These are phyloP conservation scores for Xiphorhynchus elegans DNA, from an alignment of 2,113 vertebrate genomes.

Conservation along the genomic window DNA sequence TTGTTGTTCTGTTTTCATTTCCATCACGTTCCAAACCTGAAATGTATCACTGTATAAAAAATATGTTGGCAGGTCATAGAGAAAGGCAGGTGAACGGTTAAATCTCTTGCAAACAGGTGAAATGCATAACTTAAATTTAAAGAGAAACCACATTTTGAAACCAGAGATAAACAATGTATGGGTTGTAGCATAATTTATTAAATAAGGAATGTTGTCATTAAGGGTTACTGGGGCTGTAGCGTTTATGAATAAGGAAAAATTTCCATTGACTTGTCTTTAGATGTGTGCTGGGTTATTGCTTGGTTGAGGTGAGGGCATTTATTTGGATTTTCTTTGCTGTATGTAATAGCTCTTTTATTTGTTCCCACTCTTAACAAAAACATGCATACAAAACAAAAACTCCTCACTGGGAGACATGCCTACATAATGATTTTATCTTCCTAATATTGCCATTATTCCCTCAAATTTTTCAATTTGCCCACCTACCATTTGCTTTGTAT, in stretches of 20 bases:
- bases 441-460: not conserved
- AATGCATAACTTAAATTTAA: not conserved
- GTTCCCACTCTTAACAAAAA: not conserved
- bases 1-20: constrained; percentile 32
- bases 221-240: not conserved
- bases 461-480: not conserved
- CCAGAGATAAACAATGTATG: not conserved
- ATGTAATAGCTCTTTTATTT: not conserved
- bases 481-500: not conserved
- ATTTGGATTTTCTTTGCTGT: not conserved
- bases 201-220: not conserved
- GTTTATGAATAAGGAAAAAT: not conserved
- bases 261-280: not conserved
- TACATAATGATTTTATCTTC: not conserved
- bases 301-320: not conserved
- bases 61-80: not conserved
- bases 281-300: not conserved
- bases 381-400: not conserved
- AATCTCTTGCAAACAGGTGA: constrained; percentile 14
- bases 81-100: constrained; percentile 37
- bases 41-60: constrained; percentile 28
- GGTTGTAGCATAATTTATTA: not conserved
- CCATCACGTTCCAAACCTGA: not conserved
- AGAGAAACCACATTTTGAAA: not conserved
- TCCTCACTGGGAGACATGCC: not conserved